phyloP scores from a whole-genome alignment of 1,140 invertebrate genomes.

The Trichomalopsis sarcophagae region DNA sequence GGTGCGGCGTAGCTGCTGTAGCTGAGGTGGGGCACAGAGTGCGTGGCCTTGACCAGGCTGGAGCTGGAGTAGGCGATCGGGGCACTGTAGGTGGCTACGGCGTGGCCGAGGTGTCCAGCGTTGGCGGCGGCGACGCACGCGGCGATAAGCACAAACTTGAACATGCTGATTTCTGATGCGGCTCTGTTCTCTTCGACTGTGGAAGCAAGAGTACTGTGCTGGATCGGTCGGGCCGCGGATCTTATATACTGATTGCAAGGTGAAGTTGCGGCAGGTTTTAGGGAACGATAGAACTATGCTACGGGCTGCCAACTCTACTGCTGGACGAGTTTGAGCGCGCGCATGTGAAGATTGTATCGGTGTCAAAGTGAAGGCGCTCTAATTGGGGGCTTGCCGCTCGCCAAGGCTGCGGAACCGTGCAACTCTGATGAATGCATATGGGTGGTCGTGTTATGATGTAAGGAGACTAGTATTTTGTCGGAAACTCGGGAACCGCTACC shows the following conservation, averaged over 20 bases:
- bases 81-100: background rate
- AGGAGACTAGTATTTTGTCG: background rate
- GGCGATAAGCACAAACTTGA: background rate
- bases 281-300: too few relatives aligned
- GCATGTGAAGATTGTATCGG: background rate
- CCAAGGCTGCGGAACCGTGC: background rate
- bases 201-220: background rate
- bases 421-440: background rate
- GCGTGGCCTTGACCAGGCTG: background rate
- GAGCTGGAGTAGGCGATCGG: background rate
- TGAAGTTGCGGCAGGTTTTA: background rate
- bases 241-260: background rate
- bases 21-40: background rate
- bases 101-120: background rate
- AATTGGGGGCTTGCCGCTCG: background rate
- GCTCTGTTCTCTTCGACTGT: background rate
- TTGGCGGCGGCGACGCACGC: background rate
- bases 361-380: background rate
- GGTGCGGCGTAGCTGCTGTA: slow-evolving; percentile 50
- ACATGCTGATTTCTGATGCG: background rate
- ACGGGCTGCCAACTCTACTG: background rate
- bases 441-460: background rate
- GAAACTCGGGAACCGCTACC: background rate
- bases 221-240: background rate
- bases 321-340: too few relatives aligned